phyloP scores from a whole-genome alignment of 2,888 invertebrate genomes.

The Cremastinae sp. region DNA sequence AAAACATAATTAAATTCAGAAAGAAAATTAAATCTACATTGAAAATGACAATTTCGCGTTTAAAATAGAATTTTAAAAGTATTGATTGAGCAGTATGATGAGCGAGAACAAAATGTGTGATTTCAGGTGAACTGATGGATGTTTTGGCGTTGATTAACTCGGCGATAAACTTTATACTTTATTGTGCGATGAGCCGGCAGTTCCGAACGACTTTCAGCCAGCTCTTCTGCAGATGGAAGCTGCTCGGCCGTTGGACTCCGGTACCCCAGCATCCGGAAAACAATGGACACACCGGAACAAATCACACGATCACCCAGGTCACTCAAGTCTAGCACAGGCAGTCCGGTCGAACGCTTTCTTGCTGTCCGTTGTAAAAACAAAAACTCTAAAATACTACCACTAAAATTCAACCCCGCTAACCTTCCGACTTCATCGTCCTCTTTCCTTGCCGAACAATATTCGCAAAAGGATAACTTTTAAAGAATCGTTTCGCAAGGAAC shows the following conservation, averaged over 20 bases:
- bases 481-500: no score
- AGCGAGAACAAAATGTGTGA: no score
- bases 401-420: slow-evolving; percentile 22
- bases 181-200: slow-evolving; percentile 96
- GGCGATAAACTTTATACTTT: slow-evolving; percentile 95
- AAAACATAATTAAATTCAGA: no score
- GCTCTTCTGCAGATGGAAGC: slow-evolving; percentile 82
- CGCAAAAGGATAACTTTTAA: no score
- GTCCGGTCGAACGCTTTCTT: slow-evolving; percentile 66
- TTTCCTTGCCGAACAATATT: no score
- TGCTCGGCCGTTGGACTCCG: slow-evolving; percentile 72
- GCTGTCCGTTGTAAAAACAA: slow-evolving; percentile 66
- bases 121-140: slow-evolving; percentile 89
- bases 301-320: slow-evolving; percentile 78
- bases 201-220: slow-evolving; percentile 91
- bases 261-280: slow-evolving; percentile 74
- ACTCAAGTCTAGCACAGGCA: slow-evolving; percentile 77
- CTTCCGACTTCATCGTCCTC: no score
- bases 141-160: slow-evolving; percentile 94
- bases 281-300: slow-evolving; percentile 75
- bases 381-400: slow-evolving; percentile 21
- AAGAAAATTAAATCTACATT: no score
- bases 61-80: background rate
- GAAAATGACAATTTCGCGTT: background rate
- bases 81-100: no score